Evolutionary conservation across 1,140 invertebrate species (phyloP), one percentile per base, ranked within the genome.

Genomic region (Cotesia vestalis): DNA sequence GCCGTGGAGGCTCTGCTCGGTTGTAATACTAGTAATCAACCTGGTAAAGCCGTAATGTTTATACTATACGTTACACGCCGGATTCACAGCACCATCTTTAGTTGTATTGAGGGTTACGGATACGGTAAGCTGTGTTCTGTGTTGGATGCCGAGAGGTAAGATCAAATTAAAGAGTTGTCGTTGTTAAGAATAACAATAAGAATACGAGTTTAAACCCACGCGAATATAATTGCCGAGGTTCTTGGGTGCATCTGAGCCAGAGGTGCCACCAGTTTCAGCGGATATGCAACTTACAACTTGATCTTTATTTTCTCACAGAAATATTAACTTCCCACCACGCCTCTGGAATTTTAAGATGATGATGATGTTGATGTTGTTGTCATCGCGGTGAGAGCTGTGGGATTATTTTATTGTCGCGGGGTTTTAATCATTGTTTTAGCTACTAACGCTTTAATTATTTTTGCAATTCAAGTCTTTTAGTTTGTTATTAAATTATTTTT

Each of bases 21-120:
- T 55, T 52, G 52, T 77, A 77, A 77, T 77, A 72, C 51, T 66
- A 77, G 76, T 76, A 77, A 77, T 77, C 76, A 73, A 46, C 74
- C 75, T 64, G 60, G 77, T 70, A 74, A 72, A 76, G 57, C 66
- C 71, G 66, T 76, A 74, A 71, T 74, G 73, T 74, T 76, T 68
- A 74, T 74, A 72, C 69, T 72, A 66, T 57, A 61, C 51, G 46
- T 61, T 66, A 57, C 51, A 63, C 72, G 68, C 68, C 60, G 52
- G 55, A 53, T 62, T 46, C 27, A 52, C 51, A 52, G 51, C 64
- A 27, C 51, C 72, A 62, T 60, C 64, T 27, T 38, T 11, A 12
- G 46, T 35, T 27, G 27, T 27, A 27, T 27, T 27, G 27, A 46
- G 40, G 40, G 40, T 46, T 46, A 46, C 11, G 27, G 27, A 46